Conservation (phyloP, 1,140 invertebrate genomes). For the Gryon sp. region DNA sequence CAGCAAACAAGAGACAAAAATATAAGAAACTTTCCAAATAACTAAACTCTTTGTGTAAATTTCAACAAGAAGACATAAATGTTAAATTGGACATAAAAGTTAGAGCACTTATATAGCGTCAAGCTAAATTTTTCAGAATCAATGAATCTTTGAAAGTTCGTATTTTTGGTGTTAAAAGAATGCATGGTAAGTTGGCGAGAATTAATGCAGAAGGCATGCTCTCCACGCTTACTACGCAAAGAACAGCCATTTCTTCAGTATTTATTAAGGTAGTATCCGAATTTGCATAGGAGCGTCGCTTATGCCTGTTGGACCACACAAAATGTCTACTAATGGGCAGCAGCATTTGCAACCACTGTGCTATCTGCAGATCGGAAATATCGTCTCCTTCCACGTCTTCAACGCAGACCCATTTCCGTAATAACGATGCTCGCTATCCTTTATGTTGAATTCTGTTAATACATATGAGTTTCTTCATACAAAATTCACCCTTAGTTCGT, state of each 20-base stretch:
- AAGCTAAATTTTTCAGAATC: conserved; percentile 18
- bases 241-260: conserved; percentile 72
- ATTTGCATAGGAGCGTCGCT: conserved; percentile 77
- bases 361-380: conserved; percentile 66
- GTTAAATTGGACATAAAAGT: neutral
- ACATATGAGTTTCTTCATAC: conserved; percentile 52
- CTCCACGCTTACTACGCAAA: conserved; percentile 52
- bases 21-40: no score
- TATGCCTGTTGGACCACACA: conserved; percentile 75
- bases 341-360: conserved; percentile 57
- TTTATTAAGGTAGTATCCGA: conserved; percentile 77
- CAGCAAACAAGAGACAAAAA: no score
- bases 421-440: conserved; percentile 57
- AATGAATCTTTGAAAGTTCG: conserved; percentile 46
- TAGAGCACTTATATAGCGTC: neutral
- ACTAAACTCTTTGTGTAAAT: no score
- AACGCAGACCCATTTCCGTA: conserved; percentile 59
- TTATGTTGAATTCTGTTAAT: conserved; percentile 52
- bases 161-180: conserved; percentile 60
- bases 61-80: no score
- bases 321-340: conserved; percentile 78
- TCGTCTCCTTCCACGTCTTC: conserved; percentile 48
- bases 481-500: conserved; percentile 20
- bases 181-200: conserved; percentile 65
- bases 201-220: conserved; percentile 74